phyloP scores from a whole-genome alignment of 1,140 invertebrate genomes.

The Zaprionus gabonicus region DNA sequence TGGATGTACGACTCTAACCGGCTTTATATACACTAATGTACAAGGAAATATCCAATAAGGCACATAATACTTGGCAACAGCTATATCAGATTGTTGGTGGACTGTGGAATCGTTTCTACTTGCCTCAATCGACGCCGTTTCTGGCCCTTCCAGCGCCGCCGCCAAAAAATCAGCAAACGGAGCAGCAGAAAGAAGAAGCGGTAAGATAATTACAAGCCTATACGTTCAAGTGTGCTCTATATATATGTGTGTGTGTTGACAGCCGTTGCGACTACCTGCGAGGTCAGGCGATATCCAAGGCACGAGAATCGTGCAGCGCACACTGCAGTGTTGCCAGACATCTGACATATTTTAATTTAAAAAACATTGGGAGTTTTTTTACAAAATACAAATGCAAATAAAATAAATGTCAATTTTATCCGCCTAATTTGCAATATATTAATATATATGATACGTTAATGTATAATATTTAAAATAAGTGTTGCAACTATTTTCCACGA shows the following conservation, averaged over 20 bases:
- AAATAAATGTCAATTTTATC: slow-evolving; percentile 19
- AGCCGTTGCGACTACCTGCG: slow-evolving; percentile 20
- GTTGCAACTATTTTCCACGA: slow-evolving; percentile 17
- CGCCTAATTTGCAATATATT: slow-evolving; percentile 4
- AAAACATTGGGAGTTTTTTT: neutral
- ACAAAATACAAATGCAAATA: neutral
- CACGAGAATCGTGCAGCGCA: slow-evolving; percentile 5
- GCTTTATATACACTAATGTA: slow-evolving; percentile 54
- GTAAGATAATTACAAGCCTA: slow-evolving; percentile 59
- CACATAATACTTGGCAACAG: slow-evolving; percentile 59
- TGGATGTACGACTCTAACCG: neutral
- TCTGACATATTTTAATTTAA: neutral
- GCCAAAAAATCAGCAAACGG: slow-evolving; percentile 11
- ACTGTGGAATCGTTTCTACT: slow-evolving; percentile 60
- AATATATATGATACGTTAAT: neutral
- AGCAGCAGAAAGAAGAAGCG: slow-evolving; percentile 46
- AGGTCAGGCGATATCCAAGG: slow-evolving; percentile 29
- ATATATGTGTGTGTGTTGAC: slow-evolving; percentile 4
- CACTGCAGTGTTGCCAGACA: slow-evolving; percentile 27
- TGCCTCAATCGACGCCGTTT: slow-evolving; percentile 42
- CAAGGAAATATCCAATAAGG: slow-evolving; percentile 27
- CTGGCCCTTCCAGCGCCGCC: slow-evolving; percentile 59
- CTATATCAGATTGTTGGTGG: slow-evolving; percentile 54
- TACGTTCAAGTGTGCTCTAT: neutral
- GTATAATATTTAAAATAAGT: neutral